These are phyloP conservation scores for Takifugu flavidus DNA, from an alignment of 2,113 vertebrate species.

Conservation along the genomic window DNA sequence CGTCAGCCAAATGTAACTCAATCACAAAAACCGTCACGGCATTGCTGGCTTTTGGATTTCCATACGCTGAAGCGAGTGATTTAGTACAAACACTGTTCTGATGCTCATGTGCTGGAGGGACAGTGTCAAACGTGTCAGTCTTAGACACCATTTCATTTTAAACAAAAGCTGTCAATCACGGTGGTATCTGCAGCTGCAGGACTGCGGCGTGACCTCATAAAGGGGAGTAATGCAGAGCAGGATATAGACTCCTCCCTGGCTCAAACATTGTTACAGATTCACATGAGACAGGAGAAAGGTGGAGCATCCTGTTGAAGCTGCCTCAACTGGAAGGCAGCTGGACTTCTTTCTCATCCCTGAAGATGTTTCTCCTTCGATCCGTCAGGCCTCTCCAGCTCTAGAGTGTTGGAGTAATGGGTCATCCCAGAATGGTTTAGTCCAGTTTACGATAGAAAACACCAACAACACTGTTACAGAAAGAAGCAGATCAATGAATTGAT, in stretches of 20 bases:
- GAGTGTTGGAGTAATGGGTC: too few relatives aligned
- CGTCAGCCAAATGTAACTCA: conserved; percentile 18
- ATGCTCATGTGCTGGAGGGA: conserved; percentile 19
- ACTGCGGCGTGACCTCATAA: conserved; percentile 38
- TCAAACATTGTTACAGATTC: conserved; percentile 13
- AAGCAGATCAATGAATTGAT: too few relatives aligned
- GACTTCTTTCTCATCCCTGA: too few relatives aligned
- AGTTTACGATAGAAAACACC: too few relatives aligned
- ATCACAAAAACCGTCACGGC: conserved; percentile 8
- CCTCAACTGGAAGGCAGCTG: neutral
- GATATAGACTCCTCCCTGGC: conserved; percentile 23
- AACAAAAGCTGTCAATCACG: conserved; percentile 33
- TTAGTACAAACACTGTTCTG: conserved; percentile 28
- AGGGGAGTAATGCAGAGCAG: conserved; percentile 43
- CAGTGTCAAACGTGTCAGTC: conserved; percentile 40
- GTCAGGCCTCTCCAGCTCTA: neutral
- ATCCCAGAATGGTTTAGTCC: too few relatives aligned
- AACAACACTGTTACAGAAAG: too few relatives aligned
- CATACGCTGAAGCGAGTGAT: conserved; percentile 46
- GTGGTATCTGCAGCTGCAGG: conserved; percentile 13
- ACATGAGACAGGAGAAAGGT: conserved; percentile 1
- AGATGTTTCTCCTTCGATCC: too few relatives aligned
- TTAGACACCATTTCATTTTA: conserved; percentile 36
- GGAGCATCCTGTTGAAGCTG: neutral
- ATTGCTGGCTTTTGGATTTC: conserved; percentile 32